Percentiles rank a stretch among this genome's conserved stretches.
These are phyloP conservation scores for Platycheirus albimanus DNA, from an alignment of 2,888 invertebrate genomes.

Conservation along the genomic window DNA sequence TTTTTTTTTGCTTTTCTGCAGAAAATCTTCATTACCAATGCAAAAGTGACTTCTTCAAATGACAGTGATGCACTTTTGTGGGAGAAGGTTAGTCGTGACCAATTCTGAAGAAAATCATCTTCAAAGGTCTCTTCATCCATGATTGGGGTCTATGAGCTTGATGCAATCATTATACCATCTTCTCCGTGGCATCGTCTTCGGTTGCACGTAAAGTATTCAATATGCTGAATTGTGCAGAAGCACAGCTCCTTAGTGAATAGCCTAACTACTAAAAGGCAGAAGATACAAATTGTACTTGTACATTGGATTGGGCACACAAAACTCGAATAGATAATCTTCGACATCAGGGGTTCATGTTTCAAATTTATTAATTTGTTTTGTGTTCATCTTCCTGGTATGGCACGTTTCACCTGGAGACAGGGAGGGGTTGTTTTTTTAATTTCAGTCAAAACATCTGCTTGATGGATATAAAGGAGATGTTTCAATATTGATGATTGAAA, in stretches of 20 bases:
- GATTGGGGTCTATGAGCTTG: conserved; percentile 44
- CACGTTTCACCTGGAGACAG: neutral
- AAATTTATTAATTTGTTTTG: conserved; percentile 35
- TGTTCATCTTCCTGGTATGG: conserved; percentile 2
- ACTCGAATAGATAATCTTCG: conserved; percentile 7
- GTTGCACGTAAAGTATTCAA: conserved; percentile 1
- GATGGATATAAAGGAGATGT: conserved; percentile 15
- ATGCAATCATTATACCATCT: conserved; percentile 33
- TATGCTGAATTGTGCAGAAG: too few species aligned
- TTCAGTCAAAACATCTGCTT: conserved; percentile 20
- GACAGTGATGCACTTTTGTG: conserved; percentile 6
- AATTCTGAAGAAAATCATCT: conserved; percentile 38
- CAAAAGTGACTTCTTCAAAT: conserved; percentile 33
- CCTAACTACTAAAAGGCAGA: neutral
- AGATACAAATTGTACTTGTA: too few species aligned
- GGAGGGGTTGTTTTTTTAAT: neutral
- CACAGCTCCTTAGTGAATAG: neutral
- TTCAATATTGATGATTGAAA: conserved; percentile 4
- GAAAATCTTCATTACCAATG: conserved; percentile 38
- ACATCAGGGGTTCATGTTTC: conserved; percentile 8
- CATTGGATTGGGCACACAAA: conserved; percentile 5
- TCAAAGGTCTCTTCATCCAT: conserved; percentile 42
- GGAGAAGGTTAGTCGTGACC: conserved; percentile 62
- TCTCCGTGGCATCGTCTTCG: conserved; percentile 5
- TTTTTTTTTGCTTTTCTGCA: too few species aligned